Conservation (phyloP, 2,113 vertebrate species). For the Pogonocichla stellata region DNA sequence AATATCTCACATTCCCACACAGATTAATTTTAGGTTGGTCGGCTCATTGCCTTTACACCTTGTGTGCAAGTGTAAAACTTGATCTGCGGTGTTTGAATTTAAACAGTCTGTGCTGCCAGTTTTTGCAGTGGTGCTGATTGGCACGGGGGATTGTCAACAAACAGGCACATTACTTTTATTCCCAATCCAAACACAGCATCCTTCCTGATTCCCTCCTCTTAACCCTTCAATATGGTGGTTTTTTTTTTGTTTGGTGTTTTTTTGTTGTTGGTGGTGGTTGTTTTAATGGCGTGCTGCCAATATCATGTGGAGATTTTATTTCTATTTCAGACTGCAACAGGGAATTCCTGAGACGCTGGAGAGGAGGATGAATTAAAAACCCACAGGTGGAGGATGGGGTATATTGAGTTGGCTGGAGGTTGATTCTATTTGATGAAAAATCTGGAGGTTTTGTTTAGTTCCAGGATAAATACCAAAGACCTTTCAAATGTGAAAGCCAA, state of each 20-base stretch:
- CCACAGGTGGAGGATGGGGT: background rate
- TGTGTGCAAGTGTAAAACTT: slow-evolving; percentile 54
- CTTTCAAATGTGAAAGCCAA: background rate
- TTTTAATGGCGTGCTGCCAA: background rate
- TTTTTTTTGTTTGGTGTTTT: background rate
- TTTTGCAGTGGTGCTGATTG: background rate
- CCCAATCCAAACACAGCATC: background rate
- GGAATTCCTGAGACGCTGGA: slow-evolving; percentile 8
- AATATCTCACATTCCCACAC: slow-evolving; percentile 45
- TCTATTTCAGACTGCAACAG: slow-evolving; percentile 7
- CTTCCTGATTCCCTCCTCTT: background rate
- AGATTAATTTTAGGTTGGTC: slow-evolving; percentile 55
- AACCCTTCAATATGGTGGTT: background rate
- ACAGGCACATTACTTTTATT: background rate
- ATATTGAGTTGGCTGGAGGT: background rate
- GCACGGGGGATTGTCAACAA: background rate
- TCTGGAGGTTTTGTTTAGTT: background rate
- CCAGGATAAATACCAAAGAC: background rate
- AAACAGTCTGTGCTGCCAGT: background rate
- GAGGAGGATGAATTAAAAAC: slow-evolving; percentile 3
- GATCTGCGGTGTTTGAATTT: slow-evolving; percentile 27
- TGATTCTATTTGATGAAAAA: background rate
- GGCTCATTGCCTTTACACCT: slow-evolving; percentile 54
- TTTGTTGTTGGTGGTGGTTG: background rate
- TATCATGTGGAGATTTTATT: background rate